Evolutionary conservation across 2,797 vertebrate species (phyloP), one percentile per base, ranked within the genome.

Genomic region (Erethizon dorsatum): DNA sequence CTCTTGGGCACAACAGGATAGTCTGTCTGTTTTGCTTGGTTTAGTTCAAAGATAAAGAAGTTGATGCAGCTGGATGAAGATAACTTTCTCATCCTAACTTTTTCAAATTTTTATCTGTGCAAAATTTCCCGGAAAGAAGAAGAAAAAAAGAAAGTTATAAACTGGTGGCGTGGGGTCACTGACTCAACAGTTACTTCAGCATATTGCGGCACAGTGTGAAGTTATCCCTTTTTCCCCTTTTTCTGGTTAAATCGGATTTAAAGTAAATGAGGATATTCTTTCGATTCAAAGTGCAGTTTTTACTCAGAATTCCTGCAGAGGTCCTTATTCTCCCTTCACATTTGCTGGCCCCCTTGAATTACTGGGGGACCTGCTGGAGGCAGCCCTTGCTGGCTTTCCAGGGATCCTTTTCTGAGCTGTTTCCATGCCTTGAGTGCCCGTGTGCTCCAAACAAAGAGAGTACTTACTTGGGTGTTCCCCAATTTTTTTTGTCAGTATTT

Each of bases 11-110:
- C 33, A 57, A 18, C 28, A 54, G 31, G 2, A 33, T 14, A 24
- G 6, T 65, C 88, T 57, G 17, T 3, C 88, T 57, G 17, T 3
- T 80, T 52, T 1, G 6, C 17, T 83, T 94, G 45, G 37, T 75
- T 96, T 80, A 54, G 8, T 78, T 94, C 45, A 63, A 61, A 63
- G 33, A 54, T 65, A 45, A 95, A 89, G 73, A 75, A 33, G 12
- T 71, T 57, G 31, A 63, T 71, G 57, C 28, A 24, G 33, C 37
- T 79, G 77, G 65, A 59, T 67, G 41, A 22, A 91, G 90, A 80
- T 31, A 80, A 63, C 33, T 52, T 85, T 95, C 50, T 77, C 5
- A 22, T 50, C 71, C 54, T 50, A 56, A 0, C 57, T 37, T 79
- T 41, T 85, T 80, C 59, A 69, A 63, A 33, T 47, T 90, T 91